A percentile compares a stretch with the other conserved stretches of the same genome.
Conservation (phyloP, 2,888 invertebrate genomes). For the Cerastis leucographa region DNA sequence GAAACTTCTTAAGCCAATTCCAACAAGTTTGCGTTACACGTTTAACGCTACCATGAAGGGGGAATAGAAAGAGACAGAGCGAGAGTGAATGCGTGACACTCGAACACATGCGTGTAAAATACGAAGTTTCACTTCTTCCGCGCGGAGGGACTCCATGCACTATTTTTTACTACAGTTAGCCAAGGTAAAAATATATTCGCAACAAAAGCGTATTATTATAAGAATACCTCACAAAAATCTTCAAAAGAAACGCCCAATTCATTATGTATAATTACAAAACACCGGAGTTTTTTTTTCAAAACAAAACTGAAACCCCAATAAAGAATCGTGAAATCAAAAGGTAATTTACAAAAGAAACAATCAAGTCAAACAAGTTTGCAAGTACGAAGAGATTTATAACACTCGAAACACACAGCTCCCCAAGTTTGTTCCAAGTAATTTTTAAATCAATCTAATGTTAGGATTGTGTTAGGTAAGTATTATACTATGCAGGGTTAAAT, state of each 20-base stretch:
- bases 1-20: too few species aligned
- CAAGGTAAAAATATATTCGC: not conserved
- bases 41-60: too few species aligned
- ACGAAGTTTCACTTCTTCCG: too few species aligned
- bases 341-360: conserved; percentile 52
- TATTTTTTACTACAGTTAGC: not conserved
- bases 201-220: not conserved
- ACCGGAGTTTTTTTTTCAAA: conserved; percentile 27
- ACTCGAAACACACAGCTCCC: conserved; percentile 36
- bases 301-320: conserved; percentile 7
- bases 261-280: conserved; percentile 29
- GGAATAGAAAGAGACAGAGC: too few species aligned
- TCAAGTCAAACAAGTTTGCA: conserved; percentile 46
- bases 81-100: too few species aligned
- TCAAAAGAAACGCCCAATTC: conserved; percentile 22
- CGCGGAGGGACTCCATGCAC: too few species aligned
- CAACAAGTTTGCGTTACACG: too few species aligned
- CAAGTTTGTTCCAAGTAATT: conserved; percentile 6
- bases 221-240: not conserved
- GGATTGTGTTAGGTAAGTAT: not conserved
- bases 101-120: too few species aligned
- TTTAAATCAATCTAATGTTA: conserved; percentile 31
- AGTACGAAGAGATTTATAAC: conserved; percentile 67
- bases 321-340: conserved; percentile 50
- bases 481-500: not conserved